A percentile compares a stretch with the other conserved stretches of the same genome.
Evolutionary conservation across 2,113 vertebrate genomes (phyloP).

Genomic region (Anguilla rostrata): DNA sequence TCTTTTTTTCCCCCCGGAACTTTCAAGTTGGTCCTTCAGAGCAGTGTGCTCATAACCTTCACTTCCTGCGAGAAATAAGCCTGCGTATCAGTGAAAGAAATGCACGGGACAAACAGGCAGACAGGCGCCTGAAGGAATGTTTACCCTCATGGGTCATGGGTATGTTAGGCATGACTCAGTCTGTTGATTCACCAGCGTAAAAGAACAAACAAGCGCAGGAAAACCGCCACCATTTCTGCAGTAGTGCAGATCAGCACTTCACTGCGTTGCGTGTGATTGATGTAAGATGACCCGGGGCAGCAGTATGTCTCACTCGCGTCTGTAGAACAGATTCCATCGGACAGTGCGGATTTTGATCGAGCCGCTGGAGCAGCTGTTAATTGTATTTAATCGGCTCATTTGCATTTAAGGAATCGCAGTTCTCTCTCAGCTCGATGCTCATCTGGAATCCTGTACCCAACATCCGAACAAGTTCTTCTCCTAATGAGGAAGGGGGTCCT

Average conservation of each 20-base stretch:
- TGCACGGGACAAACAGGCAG: not conserved
- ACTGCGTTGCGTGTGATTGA: not conserved
- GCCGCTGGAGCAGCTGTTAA: not conserved
- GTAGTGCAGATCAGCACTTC: not conserved
- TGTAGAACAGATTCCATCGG: not conserved
- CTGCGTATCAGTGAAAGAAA: not conserved
- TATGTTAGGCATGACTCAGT: no score
- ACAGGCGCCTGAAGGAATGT: not conserved
- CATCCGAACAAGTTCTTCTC: not conserved
- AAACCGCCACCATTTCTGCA: not conserved
- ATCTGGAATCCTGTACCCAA: not conserved
- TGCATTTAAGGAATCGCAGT: not conserved
- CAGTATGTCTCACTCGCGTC: not conserved
- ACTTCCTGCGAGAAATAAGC: not conserved
- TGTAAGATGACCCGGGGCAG: not conserved
- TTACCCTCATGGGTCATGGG: no score
- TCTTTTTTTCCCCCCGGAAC: not conserved
- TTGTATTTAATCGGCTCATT: not conserved
- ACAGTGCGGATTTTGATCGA: not conserved
- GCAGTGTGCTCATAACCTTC: not conserved
- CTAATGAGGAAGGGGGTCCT: not conserved
- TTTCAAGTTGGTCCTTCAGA: not conserved
- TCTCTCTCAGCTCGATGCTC: not conserved
- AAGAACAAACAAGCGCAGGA: not conserved
- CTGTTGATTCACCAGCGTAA: no score